phyloP scores from a whole-genome alignment of 2,888 invertebrate species.

The Seira musarum region DNA sequence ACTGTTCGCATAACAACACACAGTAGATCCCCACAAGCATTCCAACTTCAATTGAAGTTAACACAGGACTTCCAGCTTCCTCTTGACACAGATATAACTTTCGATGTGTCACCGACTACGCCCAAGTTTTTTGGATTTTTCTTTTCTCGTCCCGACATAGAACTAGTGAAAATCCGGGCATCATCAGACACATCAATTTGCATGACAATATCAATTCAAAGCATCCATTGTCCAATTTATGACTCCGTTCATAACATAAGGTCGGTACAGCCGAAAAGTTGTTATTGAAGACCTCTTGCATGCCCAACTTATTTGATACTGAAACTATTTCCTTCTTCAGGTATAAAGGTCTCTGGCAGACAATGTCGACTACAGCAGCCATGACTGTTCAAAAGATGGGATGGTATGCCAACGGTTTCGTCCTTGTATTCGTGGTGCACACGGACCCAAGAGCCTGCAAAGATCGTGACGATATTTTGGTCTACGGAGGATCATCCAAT shows the following conservation, averaged over 20 bases:
- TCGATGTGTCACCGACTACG: slow-evolving; percentile 75
- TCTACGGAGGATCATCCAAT: not conserved
- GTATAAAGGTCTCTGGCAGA: slow-evolving; percentile 79
- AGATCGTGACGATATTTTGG: not conserved
- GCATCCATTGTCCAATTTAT: too few relatives aligned
- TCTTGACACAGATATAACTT: slow-evolving; percentile 64
- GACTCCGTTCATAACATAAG: slow-evolving; percentile 73
- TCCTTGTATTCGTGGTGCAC: slow-evolving; percentile 62
- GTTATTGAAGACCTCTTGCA: too few relatives aligned
- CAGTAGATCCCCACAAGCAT: slow-evolving; percentile 75
- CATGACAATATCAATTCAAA: slow-evolving; percentile 85
- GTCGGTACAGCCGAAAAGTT: too few relatives aligned
- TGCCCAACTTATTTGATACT: too few relatives aligned
- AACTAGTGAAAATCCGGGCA: slow-evolving; percentile 77
- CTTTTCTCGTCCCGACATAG: slow-evolving; percentile 74
- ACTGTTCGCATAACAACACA: slow-evolving; percentile 81
- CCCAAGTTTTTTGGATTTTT: slow-evolving; percentile 78
- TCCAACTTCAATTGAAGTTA: slow-evolving; percentile 77
- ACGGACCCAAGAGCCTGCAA: slow-evolving; percentile 48
- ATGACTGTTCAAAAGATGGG: slow-evolving; percentile 62
- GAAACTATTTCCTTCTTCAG: slow-evolving; percentile 83
- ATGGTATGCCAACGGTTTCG: slow-evolving; percentile 61
- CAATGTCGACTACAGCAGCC: slow-evolving; percentile 64
- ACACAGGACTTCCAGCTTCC: slow-evolving; percentile 77
- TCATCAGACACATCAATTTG: slow-evolving; percentile 79